Conservation (phyloP, 2,797 vertebrate species). For the Delichon dasypus region DNA sequence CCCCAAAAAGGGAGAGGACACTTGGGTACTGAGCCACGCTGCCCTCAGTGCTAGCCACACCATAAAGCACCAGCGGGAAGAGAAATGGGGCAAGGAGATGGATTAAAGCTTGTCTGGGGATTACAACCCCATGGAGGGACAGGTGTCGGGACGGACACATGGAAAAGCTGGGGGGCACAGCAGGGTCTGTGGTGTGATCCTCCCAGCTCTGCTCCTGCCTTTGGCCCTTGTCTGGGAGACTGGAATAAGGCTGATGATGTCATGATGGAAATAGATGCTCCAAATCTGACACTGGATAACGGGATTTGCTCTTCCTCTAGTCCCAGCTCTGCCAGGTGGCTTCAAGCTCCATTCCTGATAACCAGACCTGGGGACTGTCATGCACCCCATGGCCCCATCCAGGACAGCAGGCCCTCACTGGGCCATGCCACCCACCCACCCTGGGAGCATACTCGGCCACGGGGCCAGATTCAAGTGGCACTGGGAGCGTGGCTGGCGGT, state of each 20-base stretch:
- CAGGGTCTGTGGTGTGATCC: rapidly evolving
- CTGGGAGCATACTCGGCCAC: rapidly evolving
- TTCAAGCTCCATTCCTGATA: neutral
- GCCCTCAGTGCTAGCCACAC: neutral
- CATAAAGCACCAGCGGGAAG: neutral
- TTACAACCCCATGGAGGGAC: neutral
- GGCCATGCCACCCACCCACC: neutral
- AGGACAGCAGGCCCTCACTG: neutral
- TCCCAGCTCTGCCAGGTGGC: neutral
- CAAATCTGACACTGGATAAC: neutral
- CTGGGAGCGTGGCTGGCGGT: neutral
- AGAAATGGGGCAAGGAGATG: neutral
- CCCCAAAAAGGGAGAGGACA: neutral
- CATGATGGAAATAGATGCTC: neutral
- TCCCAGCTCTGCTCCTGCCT: neutral
- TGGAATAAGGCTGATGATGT: neutral
- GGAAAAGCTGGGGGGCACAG: neutral
- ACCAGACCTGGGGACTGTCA: neutral
- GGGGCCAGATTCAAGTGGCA: neutral
- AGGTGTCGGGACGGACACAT: neutral
- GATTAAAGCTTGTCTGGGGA: neutral
- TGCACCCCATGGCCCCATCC: neutral
- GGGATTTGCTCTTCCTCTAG: neutral
- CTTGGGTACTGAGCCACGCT: neutral
- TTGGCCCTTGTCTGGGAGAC: neutral